phyloP scores from a whole-genome alignment of 2,888 invertebrate genomes.

The Tetanocera ferruginea region DNA sequence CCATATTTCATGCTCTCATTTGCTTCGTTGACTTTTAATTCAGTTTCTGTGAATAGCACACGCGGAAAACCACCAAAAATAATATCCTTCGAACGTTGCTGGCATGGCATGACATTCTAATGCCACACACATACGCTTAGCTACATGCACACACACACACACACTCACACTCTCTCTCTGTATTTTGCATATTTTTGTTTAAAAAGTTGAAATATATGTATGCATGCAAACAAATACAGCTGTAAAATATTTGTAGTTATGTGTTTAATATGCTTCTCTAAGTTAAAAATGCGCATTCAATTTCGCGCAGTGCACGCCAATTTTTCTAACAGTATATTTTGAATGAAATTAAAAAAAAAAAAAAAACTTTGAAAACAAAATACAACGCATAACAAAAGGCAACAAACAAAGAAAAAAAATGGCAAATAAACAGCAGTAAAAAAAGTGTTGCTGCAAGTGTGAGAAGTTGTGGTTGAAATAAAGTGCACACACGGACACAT shows the following conservation, averaged over 20 bases:
- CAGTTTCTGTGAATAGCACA: slow-evolving; percentile 9
- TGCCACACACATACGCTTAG: too few relatives aligned
- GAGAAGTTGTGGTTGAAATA: too few relatives aligned
- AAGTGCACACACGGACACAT: too few relatives aligned
- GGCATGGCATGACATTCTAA: too few relatives aligned
- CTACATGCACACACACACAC: too few relatives aligned
- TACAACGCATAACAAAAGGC: neutral
- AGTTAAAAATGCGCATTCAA: slow-evolving; percentile 25
- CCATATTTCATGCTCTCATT: slow-evolving; percentile 32
- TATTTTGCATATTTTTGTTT: too few relatives aligned
- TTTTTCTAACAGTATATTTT: neutral
- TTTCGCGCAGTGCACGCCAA: neutral
- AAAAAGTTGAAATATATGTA: neutral
- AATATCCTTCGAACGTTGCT: neutral
- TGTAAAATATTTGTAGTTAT: slow-evolving; percentile 22
- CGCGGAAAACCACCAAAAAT: slow-evolving; percentile 4
- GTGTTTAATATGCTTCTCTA: slow-evolving; percentile 21
- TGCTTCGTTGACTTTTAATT: slow-evolving; percentile 32
- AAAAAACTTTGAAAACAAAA: too few relatives aligned
- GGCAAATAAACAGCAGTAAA: neutral
- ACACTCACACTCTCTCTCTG: too few relatives aligned
- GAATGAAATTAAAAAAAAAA: too few relatives aligned
- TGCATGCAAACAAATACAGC: neutral
- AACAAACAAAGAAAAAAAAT: neutral
- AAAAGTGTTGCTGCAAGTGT: neutral